These are phyloP conservation scores for Octodonta nipae DNA, from an alignment of 2,888 invertebrate genomes.

Conservation along the genomic window DNA sequence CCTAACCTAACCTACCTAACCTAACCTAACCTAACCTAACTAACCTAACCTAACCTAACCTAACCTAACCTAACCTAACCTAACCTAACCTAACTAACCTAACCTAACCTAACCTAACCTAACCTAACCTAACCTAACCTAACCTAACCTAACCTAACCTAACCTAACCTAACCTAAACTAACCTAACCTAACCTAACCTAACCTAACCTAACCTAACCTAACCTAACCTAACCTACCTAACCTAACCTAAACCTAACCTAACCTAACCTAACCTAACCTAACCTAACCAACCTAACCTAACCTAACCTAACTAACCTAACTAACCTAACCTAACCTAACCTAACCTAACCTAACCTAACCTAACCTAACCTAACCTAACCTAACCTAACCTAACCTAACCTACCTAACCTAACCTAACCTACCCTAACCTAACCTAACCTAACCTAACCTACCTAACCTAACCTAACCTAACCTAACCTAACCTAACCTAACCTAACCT, in stretches of 20 bases:
- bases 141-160: slow-evolving; percentile 10
- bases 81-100: slow-evolving; percentile 8
- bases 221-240: slow-evolving; percentile 14
- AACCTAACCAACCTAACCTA: slow-evolving; percentile 13
- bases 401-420: slow-evolving; percentile 14
- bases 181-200: slow-evolving; percentile 14
- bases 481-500: slow-evolving; percentile 9
- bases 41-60: slow-evolving; percentile 8
- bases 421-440: slow-evolving; percentile 15
- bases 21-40: slow-evolving; percentile 9
- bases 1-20: slow-evolving; percentile 9
- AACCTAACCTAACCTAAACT: slow-evolving; percentile 14
- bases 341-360: slow-evolving; percentile 14
- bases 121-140: slow-evolving; percentile 8
- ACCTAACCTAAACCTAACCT: slow-evolving; percentile 14
- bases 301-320: slow-evolving; percentile 12
- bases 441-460: slow-evolving; percentile 14
- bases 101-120: slow-evolving; percentile 8
- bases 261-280: slow-evolving; percentile 15
- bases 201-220: slow-evolving; percentile 15
- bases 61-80: slow-evolving; percentile 8
- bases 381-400: slow-evolving; percentile 14
- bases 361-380: slow-evolving; percentile 16
- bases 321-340: slow-evolving; percentile 13
- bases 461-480: slow-evolving; percentile 14